phyloP scores from a whole-genome alignment of 1,140 invertebrate species.

The Meteorus sp. region DNA sequence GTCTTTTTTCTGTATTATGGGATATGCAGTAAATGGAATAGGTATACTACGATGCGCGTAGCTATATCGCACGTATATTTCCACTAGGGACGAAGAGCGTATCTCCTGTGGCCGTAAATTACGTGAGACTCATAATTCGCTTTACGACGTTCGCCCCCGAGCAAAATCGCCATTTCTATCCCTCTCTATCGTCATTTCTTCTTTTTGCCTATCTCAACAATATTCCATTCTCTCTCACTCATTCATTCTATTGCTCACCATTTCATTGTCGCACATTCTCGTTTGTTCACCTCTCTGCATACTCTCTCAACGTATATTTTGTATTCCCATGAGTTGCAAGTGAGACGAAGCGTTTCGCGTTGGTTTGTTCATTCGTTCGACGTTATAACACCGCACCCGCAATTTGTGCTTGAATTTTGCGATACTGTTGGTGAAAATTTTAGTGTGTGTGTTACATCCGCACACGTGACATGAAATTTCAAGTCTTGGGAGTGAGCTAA shows the following conservation, averaged over 20 bases:
- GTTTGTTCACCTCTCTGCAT: not conserved
- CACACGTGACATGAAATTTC: too few species aligned
- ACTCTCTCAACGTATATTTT: not conserved
- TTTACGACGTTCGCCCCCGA: constrained; percentile 24
- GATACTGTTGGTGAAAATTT: too few species aligned
- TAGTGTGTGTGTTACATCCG: too few species aligned
- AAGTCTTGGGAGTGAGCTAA: too few species aligned
- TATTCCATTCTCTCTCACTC: not conserved
- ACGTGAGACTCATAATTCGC: constrained; percentile 26
- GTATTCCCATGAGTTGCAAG: constrained; percentile 17
- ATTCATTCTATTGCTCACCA: not conserved
- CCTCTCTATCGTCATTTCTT: too few species aligned
- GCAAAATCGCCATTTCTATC: constrained; percentile 21
- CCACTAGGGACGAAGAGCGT: constrained; percentile 13
- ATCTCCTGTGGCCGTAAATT: constrained; percentile 24
- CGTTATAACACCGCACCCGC: not conserved
- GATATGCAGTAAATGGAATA: too few species aligned
- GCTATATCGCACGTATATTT: not conserved
- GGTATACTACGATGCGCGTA: too few species aligned
- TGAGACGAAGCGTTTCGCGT: not conserved
- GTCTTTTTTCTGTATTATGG: too few species aligned
- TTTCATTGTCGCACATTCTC: not conserved
- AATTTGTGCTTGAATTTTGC: constrained; percentile 15
- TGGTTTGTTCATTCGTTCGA: not conserved
- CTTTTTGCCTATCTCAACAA: too few species aligned